These are phyloP conservation scores for Cyclura pinguis DNA, from an alignment of 2,797 vertebrate species.

Conservation along the genomic window DNA sequence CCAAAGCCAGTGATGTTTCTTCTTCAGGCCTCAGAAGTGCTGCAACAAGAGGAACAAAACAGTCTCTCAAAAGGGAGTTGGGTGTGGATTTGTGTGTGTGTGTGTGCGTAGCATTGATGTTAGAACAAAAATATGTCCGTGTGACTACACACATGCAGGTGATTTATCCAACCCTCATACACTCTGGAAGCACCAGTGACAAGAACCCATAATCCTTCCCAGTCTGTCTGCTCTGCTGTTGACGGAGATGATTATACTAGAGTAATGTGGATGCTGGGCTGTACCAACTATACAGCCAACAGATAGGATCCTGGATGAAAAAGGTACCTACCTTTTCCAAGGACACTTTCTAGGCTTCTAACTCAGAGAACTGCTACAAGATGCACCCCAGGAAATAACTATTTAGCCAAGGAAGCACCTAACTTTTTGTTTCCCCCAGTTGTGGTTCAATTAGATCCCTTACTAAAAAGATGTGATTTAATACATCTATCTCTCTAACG, in stretches of 20 bases:
- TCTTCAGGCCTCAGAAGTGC: slow-evolving; percentile 77
- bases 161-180: neutral
- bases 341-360: slow-evolving; percentile 40
- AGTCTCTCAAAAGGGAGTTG: neutral
- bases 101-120: neutral
- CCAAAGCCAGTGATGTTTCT: slow-evolving; percentile 31
- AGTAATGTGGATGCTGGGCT: neutral
- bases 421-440: neutral
- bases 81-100: neutral
- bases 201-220: neutral
- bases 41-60: slow-evolving; percentile 75
- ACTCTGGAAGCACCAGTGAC: neutral
- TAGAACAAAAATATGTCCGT: neutral
- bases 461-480: neutral
- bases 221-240: neutral
- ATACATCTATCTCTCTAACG: neutral
- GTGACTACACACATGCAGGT: neutral
- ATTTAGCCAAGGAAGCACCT: slow-evolving; percentile 31
- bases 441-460: rapidly evolving
- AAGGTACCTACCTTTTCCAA: slow-evolving; percentile 40
- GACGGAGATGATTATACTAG: neutral
- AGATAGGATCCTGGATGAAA: slow-evolving; percentile 5
- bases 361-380: slow-evolving; percentile 25
- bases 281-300: neutral
- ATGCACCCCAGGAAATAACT: slow-evolving; percentile 31